These are phyloP conservation scores for Rhingia rostrata DNA, from an alignment of 2,888 invertebrate species.

Conservation along the genomic window DNA sequence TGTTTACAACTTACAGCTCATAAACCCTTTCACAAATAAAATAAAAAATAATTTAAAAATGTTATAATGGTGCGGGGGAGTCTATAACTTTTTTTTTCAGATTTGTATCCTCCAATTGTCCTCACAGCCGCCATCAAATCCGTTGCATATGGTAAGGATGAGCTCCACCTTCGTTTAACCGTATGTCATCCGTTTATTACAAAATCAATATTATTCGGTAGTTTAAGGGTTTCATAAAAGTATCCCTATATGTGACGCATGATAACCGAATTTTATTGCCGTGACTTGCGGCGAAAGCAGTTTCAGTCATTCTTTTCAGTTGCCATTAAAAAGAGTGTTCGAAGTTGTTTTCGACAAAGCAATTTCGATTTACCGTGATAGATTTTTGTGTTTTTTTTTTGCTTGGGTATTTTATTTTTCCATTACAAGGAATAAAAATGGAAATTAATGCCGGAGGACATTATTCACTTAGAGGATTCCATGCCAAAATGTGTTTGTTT, in stretches of 20 bases:
- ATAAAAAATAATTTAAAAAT: too few relatives aligned
- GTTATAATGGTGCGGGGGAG: too few relatives aligned
- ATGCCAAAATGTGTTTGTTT: background rate
- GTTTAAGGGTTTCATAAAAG: conserved; percentile 20
- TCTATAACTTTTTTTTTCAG: too few relatives aligned
- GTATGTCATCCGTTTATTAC: conserved; percentile 24
- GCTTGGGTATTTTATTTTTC: background rate
- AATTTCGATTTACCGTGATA: conserved; percentile 3
- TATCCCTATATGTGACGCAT: conserved; percentile 1
- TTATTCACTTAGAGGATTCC: conserved; percentile 14
- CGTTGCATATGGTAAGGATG: background rate
- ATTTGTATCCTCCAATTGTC: too few relatives aligned
- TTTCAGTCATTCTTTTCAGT: background rate
- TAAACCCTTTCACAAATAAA: too few relatives aligned
- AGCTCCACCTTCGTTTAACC: background rate
- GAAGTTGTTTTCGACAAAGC: conserved; percentile 5
- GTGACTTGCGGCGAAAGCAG: conserved; percentile 11
- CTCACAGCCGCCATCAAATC: background rate
- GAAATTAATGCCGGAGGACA: conserved; percentile 13
- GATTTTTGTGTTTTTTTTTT: background rate
- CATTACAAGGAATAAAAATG: conserved; percentile 12
- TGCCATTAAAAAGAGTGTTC: conserved; percentile 12
- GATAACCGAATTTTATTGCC: conserved; percentile 21
- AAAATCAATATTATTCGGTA: conserved; percentile 27
- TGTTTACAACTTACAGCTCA: too few relatives aligned